Evolutionary conservation across 1,140 invertebrate genomes (phyloP).

Genomic region (Polypedilum vanderplanki): DNA sequence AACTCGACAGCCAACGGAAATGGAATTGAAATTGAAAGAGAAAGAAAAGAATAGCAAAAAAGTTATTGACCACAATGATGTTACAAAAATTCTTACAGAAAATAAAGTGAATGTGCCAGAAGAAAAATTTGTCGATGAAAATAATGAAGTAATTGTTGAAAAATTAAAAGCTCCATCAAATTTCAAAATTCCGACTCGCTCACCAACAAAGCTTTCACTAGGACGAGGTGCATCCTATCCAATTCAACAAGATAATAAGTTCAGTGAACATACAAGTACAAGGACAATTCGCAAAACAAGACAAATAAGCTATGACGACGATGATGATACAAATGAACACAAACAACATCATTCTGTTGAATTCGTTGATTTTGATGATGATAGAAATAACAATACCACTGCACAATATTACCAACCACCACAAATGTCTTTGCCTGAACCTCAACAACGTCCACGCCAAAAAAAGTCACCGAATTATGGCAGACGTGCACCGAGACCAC

Average conservation of each 20-base stretch:
- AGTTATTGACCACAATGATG: constrained; percentile 3
- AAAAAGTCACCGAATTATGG: not conserved
- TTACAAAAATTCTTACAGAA: constrained; percentile 6
- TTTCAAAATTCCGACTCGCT: constrained; percentile 5
- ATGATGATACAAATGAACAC: not conserved
- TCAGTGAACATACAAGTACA: not conserved
- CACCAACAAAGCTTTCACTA: not conserved
- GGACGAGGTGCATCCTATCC: not conserved
- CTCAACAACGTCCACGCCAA: not conserved
- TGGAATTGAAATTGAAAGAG: not conserved
- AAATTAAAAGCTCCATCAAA: not conserved
- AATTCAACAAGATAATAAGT: not conserved
- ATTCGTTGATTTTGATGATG: not conserved
- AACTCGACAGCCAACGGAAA: not conserved
- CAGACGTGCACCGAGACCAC: not conserved
- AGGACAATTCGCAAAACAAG: not conserved
- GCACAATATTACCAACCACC: not conserved
- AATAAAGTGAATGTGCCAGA: constrained; percentile 24
- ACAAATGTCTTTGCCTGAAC: not conserved
- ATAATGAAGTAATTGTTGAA: constrained; percentile 23
- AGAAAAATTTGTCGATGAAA: not conserved
- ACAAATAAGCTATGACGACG: not conserved
- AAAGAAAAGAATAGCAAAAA: not conserved
- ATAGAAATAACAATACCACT: not conserved
- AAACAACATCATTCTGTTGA: not conserved